Evolutionary conservation across 2,888 invertebrate species (phyloP), one percentile per base, ranked within the genome.

Genomic region (Scaptomyza cyrtandrae): DNA sequence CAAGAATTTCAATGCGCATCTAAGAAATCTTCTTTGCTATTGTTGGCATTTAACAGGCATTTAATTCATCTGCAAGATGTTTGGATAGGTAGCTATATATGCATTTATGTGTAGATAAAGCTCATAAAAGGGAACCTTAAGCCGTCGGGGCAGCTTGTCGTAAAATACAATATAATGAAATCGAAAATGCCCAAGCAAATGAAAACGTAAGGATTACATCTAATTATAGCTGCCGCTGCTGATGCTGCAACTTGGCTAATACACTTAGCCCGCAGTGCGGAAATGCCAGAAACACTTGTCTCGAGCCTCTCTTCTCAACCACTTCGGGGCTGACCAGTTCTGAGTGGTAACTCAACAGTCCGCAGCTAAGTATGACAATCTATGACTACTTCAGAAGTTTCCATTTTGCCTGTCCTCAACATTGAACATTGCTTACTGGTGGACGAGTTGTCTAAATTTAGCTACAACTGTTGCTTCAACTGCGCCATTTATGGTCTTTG

Each of bases 401-500:
- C 60, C 62, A 53, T 59, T 64, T 37, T 29, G 27, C 35, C 41
- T 16, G 33, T 33, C 50, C 44, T 39, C 16, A 41, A 41, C 64
- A 54, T 31, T 6, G 41, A 19, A 39, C 39, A 35, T 46, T 39
- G 33, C 33, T 45, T 3, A 46, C 19, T 29, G 29, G n/a, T 29
- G 39, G 11, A 48, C 71, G 39, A 65, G 65, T 75, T 75, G 68
- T 80, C 87, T 87, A 86, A 86, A 86, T 87, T 86, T 86, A 86
- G 85, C 71, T 73, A 54, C 85, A 78, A 72, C 75, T 73, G 76
- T 70, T 64, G 70, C 81, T 54, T 43, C 63, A 61, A 57, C 78
- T 66, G 71, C 52, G 70, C 84, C 83, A 78, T 83, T 85, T 86
- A 84, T 83, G 78, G 86, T 66, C 82, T 84, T 84, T 84, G 84